Conservation (phyloP, 2,888 invertebrate species). For the Sminthurides aquaticus region DNA sequence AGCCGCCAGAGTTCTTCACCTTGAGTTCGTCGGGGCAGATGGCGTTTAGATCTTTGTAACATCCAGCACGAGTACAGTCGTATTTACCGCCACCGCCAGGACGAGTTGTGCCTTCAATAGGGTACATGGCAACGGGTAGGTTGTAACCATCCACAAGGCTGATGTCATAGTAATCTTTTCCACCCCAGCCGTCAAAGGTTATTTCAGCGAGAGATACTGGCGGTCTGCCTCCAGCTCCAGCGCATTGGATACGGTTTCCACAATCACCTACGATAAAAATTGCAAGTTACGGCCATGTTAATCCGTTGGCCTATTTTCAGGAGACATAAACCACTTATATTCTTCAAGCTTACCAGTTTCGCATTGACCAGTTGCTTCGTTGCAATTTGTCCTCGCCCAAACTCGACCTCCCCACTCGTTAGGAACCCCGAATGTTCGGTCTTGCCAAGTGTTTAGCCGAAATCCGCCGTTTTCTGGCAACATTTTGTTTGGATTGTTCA, state of each 20-base stretch:
- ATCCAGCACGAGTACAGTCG: conserved; percentile 47
- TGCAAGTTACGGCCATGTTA: conserved; percentile 49
- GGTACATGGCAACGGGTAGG: conserved; percentile 45
- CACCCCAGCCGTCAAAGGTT: conserved; percentile 41
- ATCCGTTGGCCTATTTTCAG: conserved; percentile 27
- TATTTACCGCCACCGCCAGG: conserved; percentile 42
- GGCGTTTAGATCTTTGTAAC: conserved; percentile 46
- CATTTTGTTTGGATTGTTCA: conserved; percentile 23
- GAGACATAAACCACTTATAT: neutral
- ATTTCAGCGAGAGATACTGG: conserved; percentile 50
- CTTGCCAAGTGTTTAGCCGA: conserved; percentile 21
- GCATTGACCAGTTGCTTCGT: conserved; percentile 8
- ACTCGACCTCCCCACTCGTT: conserved; percentile 10
- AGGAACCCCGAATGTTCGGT: conserved; percentile 19
- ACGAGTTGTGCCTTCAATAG: conserved; percentile 19
- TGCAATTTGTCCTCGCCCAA: conserved; percentile 10
- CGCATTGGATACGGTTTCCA: conserved; percentile 48
- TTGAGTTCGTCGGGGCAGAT: conserved; percentile 47
- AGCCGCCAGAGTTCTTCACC: conserved; percentile 25
- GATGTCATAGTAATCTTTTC: conserved; percentile 51
- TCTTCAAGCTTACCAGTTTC: conserved; percentile 12
- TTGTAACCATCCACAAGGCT: conserved; percentile 53
- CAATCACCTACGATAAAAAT: conserved; percentile 49
- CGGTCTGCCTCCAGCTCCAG: conserved; percentile 49
- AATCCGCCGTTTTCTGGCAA: conserved; percentile 31